Percentiles rank a stretch among this genome's conserved stretches.
These are phyloP conservation scores for Hirudo medicinalis DNA, from an alignment of 1,140 invertebrate species.

Conservation along the genomic window DNA sequence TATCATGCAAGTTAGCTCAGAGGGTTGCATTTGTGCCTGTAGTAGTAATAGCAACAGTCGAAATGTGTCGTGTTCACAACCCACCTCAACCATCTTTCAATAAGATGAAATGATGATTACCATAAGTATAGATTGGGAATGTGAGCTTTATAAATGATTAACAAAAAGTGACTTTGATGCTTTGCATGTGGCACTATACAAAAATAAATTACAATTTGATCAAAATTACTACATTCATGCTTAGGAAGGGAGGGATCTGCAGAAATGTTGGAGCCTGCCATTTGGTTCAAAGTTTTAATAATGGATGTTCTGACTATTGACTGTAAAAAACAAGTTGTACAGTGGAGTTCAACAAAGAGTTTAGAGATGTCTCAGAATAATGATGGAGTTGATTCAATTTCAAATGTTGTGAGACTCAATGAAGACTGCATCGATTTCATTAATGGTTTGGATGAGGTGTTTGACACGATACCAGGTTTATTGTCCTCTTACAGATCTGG, in stretches of 20 bases:
- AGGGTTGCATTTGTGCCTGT: no score
- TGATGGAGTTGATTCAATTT: conserved; percentile 1
- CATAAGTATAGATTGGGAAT: no score
- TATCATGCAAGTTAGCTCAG: no score
- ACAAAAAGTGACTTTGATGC: no score
- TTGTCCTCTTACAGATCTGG: conserved; percentile 4
- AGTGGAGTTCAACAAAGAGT: conserved; percentile 14
- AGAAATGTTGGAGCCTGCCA: conserved; percentile 18
- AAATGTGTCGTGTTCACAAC: no score
- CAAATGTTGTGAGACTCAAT: background rate
- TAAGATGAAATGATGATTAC: no score
- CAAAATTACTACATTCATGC: no score
- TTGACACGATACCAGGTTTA: conserved; percentile 13
- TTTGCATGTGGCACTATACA: no score
- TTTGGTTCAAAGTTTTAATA: conserved; percentile 24
- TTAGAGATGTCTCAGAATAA: background rate
- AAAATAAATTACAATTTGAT: no score
- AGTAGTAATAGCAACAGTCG: no score
- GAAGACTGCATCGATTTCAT: conserved; percentile 18
- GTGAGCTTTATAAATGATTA: no score
- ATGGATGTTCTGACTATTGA: conserved; percentile 22
- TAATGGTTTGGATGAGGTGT: conserved; percentile 22
- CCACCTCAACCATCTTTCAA: no score
- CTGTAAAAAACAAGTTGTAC: conserved; percentile 10
- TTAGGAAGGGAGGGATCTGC: background rate